Conservation (phyloP, 2,113 vertebrate genomes). For the Scolopax mira region DNA sequence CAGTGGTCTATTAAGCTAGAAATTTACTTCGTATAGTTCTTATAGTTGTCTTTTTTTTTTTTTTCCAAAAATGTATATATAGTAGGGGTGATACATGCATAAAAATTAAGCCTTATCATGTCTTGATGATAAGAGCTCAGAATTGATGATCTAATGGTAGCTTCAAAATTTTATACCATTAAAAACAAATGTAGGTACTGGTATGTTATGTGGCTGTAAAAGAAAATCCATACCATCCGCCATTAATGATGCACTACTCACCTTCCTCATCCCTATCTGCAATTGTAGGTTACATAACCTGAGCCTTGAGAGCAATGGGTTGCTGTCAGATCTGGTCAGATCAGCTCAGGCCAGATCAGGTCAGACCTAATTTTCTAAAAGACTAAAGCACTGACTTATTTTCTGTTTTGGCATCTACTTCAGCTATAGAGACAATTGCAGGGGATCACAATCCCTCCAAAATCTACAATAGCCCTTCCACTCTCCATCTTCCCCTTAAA, state of each 20-base stretch:
- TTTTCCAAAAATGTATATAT: neutral
- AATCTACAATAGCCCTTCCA: neutral
- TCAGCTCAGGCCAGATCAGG: neutral
- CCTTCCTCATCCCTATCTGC: rapidly evolving
- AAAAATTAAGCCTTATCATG: neutral
- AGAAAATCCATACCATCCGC: neutral
- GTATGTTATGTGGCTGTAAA: neutral
- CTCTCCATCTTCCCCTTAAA: neutral
- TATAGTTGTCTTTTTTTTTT: neutral
- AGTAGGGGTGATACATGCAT: neutral
- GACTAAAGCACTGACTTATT: neutral
- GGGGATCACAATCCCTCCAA: neutral
- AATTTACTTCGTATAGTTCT: neutral
- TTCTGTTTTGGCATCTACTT: neutral
- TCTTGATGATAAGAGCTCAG: neutral
- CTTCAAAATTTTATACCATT: neutral
- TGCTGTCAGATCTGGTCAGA: neutral
- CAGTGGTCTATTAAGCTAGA: neutral
- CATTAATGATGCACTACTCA: neutral
- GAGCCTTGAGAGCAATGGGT: neutral
- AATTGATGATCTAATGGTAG: neutral
- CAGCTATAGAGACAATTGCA: neutral
- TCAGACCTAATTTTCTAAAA: neutral
- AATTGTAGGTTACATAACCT: neutral
- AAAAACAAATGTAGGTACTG: neutral